Conservation (phyloP, 2,113 vertebrate genomes). For the Oceanodroma tethys region DNA sequence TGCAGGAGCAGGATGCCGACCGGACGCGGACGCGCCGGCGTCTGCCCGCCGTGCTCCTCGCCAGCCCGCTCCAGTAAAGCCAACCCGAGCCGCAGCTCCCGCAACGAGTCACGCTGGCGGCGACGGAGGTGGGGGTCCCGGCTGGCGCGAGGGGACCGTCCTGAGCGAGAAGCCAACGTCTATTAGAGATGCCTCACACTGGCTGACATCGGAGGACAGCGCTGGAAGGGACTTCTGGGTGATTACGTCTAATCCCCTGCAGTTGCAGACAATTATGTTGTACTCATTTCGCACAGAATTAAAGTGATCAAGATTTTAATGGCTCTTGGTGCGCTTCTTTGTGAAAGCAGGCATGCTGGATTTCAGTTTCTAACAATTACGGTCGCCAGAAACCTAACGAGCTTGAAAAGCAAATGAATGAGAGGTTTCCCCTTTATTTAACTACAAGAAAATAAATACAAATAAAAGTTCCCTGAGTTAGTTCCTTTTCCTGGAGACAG, state of each 20-base stretch:
- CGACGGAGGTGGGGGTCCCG: accelerated
- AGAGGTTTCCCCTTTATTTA: conserved; percentile 1
- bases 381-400: not conserved
- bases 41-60: not conserved
- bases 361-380: not conserved
- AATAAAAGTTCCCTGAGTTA: not conserved
- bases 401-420: conserved; percentile 13
- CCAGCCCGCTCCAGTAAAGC: not conserved
- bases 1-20: accelerated
- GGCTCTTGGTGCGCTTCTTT: not conserved
- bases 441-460: conserved; percentile 15
- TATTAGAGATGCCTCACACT: not conserved
- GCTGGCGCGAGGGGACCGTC: not conserved
- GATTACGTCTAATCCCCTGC: not conserved
- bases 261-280: not conserved
- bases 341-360: not conserved
- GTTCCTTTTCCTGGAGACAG: conserved; percentile 19
- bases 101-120: not conserved
- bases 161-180: not conserved
- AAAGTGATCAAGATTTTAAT: not conserved
- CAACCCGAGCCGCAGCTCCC: not conserved
- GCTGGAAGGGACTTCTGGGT: not conserved
- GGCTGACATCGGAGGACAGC: not conserved
- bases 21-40: accelerated
- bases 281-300: not conserved